Evolutionary conservation across 2,888 invertebrate species (phyloP).

Genomic region (Calliphora vomitoria): DNA sequence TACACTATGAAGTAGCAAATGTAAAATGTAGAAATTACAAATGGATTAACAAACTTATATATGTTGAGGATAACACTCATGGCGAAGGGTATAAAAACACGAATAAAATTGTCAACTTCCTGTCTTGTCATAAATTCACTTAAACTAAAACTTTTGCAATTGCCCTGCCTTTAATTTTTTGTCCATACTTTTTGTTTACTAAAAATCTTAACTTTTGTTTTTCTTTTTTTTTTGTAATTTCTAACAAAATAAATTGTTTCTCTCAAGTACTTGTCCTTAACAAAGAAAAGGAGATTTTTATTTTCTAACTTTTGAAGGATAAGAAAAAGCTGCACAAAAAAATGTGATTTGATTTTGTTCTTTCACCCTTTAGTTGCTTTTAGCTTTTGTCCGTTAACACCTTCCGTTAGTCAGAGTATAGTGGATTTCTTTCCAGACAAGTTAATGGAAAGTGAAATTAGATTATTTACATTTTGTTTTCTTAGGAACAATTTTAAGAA

Average conservation of each 20-base stretch:
- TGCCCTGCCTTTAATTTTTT: conserved; percentile 15
- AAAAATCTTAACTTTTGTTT: conserved; percentile 12
- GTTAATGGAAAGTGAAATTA: conserved; percentile 56
- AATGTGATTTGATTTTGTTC: conserved; percentile 34
- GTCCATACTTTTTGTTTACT: background rate
- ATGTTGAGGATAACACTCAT: too few relatives aligned
- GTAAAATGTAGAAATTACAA: too few relatives aligned
- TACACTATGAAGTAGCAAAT: too few relatives aligned
- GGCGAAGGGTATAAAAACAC: too few relatives aligned
- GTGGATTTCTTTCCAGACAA: background rate
- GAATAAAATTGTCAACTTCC: too few relatives aligned
- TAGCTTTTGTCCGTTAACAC: background rate
- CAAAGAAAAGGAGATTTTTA: conserved; percentile 7
- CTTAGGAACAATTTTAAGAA: background rate
- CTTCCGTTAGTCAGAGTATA: background rate
- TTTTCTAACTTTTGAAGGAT: conserved; percentile 3
- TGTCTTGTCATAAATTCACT: conserved; percentile 25
- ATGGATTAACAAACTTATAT: too few relatives aligned
- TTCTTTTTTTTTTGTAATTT: background rate
- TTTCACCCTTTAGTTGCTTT: conserved; percentile 23
- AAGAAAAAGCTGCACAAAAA: conserved; percentile 14
- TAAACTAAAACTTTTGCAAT: conserved; percentile 46
- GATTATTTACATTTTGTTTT: conserved; percentile 47
- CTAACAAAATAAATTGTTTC: background rate
- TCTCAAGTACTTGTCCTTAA: conserved; percentile 6